phyloP scores from a whole-genome alignment of 2,113 vertebrate species.

The Corythornis vintsioides region DNA sequence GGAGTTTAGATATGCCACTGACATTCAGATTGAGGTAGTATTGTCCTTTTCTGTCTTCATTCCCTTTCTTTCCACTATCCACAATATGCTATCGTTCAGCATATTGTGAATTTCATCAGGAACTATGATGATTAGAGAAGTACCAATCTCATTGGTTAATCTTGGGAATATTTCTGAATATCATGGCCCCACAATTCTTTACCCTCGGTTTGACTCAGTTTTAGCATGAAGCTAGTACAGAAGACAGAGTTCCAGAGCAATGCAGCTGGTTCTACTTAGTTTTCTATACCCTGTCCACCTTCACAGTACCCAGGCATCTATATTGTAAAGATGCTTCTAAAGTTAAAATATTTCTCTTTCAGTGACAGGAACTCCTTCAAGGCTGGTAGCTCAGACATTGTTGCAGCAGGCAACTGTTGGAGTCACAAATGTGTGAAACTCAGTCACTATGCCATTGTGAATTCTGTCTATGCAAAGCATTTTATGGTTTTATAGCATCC shows the following conservation, averaged over 20 bases:
- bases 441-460: background rate
- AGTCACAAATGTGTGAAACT: background rate
- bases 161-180: background rate
- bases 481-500: background rate
- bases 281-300: background rate
- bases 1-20: background rate
- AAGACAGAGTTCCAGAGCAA: background rate
- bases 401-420: background rate
- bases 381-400: background rate
- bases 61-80: background rate
- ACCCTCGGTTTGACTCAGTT: background rate
- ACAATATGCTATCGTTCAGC: background rate
- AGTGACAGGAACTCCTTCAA: background rate
- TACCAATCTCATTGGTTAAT: background rate
- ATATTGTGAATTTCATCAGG: background rate
- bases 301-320: background rate
- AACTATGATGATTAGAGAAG: background rate
- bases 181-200: background rate
- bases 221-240: background rate
- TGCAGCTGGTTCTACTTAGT: background rate
- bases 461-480: background rate
- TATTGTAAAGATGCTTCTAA: background rate
- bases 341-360: background rate
- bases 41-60: background rate
- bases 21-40: background rate